Base-by-base conservation (phyloP, 2,888 invertebrate species). In the Eilema griseolum region DNA sequence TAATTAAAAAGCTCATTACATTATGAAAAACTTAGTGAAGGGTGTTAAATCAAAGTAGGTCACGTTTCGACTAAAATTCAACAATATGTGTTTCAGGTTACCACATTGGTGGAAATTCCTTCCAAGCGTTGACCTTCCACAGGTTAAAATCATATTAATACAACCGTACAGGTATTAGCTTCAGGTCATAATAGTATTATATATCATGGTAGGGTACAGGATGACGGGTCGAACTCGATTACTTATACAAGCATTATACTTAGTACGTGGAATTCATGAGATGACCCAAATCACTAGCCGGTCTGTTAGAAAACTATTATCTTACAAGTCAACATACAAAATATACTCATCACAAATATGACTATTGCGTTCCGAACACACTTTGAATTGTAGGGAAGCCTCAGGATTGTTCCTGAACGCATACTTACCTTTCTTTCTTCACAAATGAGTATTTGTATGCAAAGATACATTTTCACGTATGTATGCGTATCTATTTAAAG, bases 51-150 rank as follows among this genome's bases (percentile, higher is more conserved):
- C n/a, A 61, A 61, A 31, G n/a, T 61, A 61, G 61, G 61, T 61
- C 61, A 33, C 16, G n/a, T 11, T 61, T 33, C 71, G 81, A 88
- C 88, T 83, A 88, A 88, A 89, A 88, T 74, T 31, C 61, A 61
- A 61, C 61, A 33, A 61, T n/a, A 61, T 16, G 16, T 78, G 82
- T 82, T 79, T 74, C 52, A 52, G 8, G 52, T 52, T n/a, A 52
- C n/a, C n/a, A 52, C 5, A 20, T 46, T 20, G 46, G 20, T 46
- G 20, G 20, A 46, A 52, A 52, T 52, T n/a, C n/a, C n/a, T 52
- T n/a, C 52, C 8, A 52, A 52, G n/a, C 52, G 52, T 52, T 52
- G 52, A 52, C 52, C 52, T 52, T 52, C n/a, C 16, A 10, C 8
- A n/a, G 52, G n/a, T 52, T 46, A 46, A 16, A 46, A 46, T 41